Evolutionary conservation across 1,140 invertebrate species (phyloP), one percentile per base, ranked within the genome.

Genomic region (Drosophila nigrodunni): DNA sequence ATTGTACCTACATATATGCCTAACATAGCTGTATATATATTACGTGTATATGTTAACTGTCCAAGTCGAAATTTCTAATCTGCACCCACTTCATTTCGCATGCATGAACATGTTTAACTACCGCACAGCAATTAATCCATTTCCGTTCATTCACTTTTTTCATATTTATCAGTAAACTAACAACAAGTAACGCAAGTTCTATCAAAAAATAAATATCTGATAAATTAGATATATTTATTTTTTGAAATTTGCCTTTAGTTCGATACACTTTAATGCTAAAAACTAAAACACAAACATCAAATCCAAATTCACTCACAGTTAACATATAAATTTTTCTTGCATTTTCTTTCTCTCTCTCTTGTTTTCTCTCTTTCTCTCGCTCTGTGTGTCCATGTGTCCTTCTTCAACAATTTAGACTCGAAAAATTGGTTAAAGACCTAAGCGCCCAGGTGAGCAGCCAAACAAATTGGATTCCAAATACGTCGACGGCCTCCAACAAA

Each of bases 351-450:
- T 88, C 58, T 87, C 25, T 30, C 6, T 6, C 25, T 30, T 1
- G 3, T 6, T 30, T 30, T 5, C 25, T 87, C 71, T 83, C 73
- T 78, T 88, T 71, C 64, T 64, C 30, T 59, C 44, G 41, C 55
- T 59, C 30, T 60, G 8, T 49, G 52, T 66, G 67, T 54, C 30
- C 50, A 60, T 39, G 34, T 21, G 11, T 46, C 3, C 25, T 49
- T 59, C 44, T 77, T 60, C 64, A 37, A 64, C 61, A 52, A 62
- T 83, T 70, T 90, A 92, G 91, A 77, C 89, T 92, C 78, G 91
- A 92, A 82, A 83, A 91, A 82, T 87, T 92, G 89, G 91, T 92
- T 81, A 91, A 78, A 79, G 80, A 82, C 78, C 76, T 92, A 77
- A 80, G 85, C 57, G 71, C 47, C 71, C 71, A 80, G 75, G 78